Evolutionary conservation across 2,113 vertebrate species (phyloP).

Genomic region (Emydura subglobosa): DNA sequence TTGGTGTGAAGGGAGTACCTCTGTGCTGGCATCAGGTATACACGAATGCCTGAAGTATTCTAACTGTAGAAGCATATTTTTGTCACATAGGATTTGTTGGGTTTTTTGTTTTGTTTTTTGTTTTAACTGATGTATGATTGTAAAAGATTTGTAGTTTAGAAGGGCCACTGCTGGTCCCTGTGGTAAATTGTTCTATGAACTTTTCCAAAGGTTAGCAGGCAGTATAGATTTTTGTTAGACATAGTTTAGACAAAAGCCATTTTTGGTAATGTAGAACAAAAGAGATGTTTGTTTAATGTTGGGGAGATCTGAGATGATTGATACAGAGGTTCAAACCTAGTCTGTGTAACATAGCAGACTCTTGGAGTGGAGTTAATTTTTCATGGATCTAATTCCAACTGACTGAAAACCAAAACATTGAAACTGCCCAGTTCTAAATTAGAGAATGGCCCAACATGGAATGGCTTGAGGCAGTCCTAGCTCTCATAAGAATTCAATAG

Average conservation of each 20-base stretch:
- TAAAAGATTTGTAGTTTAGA: not conserved
- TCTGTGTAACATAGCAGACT: not conserved
- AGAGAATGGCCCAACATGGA: not conserved
- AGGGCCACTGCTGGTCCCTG: not conserved
- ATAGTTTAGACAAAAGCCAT: accelerated
- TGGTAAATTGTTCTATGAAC: not conserved
- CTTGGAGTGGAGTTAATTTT: not conserved
- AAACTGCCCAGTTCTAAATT: not conserved
- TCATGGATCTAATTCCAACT: not conserved
- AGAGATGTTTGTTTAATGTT: not conserved
- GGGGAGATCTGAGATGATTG: not conserved
- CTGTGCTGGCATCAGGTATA: too few species aligned
- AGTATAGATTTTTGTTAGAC: not conserved
- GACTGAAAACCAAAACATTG: not conserved
- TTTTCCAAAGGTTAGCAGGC: not conserved
- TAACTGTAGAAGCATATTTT: not conserved
- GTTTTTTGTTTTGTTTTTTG: not conserved
- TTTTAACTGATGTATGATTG: not conserved
- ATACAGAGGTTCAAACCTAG: not conserved
- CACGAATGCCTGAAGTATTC: too few species aligned
- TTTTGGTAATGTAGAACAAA: accelerated
- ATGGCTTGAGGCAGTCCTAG: not conserved
- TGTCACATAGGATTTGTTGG: not conserved
- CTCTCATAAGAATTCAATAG: not conserved
- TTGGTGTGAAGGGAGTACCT: too few species aligned